Evolutionary conservation across 2,113 vertebrate genomes (phyloP).

Genomic region (Dasyprocta punctata): DNA sequence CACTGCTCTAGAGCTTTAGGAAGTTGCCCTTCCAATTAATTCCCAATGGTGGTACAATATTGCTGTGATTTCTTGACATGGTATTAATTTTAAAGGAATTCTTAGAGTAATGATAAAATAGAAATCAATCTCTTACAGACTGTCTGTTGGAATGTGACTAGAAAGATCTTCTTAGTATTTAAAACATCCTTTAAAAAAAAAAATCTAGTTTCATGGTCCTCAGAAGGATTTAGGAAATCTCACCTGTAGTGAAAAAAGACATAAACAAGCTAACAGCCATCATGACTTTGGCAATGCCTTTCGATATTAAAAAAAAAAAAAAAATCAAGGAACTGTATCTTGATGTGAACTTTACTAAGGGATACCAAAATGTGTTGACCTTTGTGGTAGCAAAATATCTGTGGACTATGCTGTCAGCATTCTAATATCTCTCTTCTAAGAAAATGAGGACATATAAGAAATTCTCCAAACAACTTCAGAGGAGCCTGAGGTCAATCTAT

Average conservation of each 20-base stretch:
- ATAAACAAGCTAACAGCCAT: not conserved
- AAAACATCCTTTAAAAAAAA: not conserved
- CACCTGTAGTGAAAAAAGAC: not conserved
- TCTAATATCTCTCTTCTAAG: conserved; percentile 1
- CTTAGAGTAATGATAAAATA: not conserved
- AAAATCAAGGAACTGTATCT: not conserved
- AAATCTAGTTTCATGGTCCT: not conserved
- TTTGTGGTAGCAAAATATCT: not conserved
- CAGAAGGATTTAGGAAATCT: not conserved
- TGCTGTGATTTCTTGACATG: conserved; percentile 11
- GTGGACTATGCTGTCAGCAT: not conserved
- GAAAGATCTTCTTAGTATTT: conserved; percentile 20
- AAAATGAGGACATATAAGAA: not conserved
- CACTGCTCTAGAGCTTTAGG: not conserved
- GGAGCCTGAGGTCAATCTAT: not conserved
- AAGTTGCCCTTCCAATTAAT: not conserved
- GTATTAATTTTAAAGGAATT: conserved; percentile 19
- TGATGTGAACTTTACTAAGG: conserved; percentile 4
- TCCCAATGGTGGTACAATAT: not conserved
- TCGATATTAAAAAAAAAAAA: not conserved
- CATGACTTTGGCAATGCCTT: not conserved
- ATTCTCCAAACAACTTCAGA: conserved; percentile 1
- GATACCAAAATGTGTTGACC: not conserved
- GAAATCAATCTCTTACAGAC: not conserved
- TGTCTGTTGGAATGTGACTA: not conserved